Conservation (phyloP, 2,113 vertebrate genomes). For the Austrofundulus limnaeus region DNA sequence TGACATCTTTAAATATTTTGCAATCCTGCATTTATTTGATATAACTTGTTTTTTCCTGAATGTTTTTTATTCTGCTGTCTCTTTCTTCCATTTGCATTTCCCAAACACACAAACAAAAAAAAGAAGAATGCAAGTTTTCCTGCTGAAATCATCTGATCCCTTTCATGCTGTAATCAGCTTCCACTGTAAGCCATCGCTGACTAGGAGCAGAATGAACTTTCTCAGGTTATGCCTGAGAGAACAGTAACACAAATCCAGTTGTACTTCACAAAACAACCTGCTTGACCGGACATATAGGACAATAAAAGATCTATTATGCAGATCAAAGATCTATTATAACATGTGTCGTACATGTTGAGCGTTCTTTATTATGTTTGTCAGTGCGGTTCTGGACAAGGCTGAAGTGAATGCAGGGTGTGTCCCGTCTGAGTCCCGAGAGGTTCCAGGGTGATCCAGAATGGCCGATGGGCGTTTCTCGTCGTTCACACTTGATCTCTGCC, state of each 20-base stretch:
- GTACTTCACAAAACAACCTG: too few relatives aligned
- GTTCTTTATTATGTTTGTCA: conserved; percentile 42
- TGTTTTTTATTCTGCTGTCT: conserved; percentile 39
- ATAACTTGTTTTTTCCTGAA: conserved; percentile 45
- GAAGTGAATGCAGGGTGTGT: conserved; percentile 69
- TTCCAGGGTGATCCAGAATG: conserved; percentile 72
- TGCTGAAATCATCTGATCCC: too few relatives aligned
- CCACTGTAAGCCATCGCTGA: too few relatives aligned
- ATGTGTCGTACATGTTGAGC: conserved; percentile 31
- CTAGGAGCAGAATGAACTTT: background rate
- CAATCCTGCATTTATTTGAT: conserved; percentile 49
- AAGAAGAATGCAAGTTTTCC: too few relatives aligned
- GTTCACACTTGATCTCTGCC: conserved; percentile 79
- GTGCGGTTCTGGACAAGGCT: conserved; percentile 38
- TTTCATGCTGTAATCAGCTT: too few relatives aligned
- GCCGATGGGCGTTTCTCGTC: conserved; percentile 73
- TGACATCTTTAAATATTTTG: conserved; percentile 72
- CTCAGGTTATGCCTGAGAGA: background rate
- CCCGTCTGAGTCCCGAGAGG: conserved; percentile 55
- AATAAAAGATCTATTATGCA: conserved; percentile 21
- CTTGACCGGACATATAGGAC: background rate
- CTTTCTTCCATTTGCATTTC: conserved; percentile 54
- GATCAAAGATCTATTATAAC: background rate
- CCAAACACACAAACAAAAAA: too few relatives aligned
- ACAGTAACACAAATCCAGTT: too few relatives aligned